Conservation (phyloP, 2,797 vertebrate genomes). For the Pangasius mekongensis region DNA sequence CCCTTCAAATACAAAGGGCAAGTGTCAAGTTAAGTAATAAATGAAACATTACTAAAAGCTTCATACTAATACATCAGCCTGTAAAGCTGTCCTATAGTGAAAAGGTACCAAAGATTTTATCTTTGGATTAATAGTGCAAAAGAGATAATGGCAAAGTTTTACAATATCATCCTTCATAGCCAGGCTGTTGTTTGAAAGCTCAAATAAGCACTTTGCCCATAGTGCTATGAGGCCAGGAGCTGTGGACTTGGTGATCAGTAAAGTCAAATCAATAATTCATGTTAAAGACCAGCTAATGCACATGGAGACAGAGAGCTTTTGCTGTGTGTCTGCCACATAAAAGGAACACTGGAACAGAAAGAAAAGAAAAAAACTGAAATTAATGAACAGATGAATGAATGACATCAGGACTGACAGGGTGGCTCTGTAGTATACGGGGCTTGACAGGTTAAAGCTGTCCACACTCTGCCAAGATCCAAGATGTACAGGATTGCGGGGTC, state of each 20-base stretch:
- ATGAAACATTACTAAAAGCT: conserved; percentile 24
- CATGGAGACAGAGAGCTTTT: conserved; percentile 70
- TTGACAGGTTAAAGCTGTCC: conserved; percentile 39
- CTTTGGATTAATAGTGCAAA: conserved; percentile 14
- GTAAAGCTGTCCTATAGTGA: conserved; percentile 19
- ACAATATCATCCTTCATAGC: conserved; percentile 18
- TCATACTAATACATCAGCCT: conserved; percentile 8
- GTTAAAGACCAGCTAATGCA: conserved; percentile 78
- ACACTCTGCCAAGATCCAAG: conserved; percentile 25
- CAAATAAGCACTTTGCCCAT: conserved; percentile 61
- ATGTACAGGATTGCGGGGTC: conserved; percentile 28
- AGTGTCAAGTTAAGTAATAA: conserved; percentile 7
- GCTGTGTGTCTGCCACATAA: conserved; percentile 66
- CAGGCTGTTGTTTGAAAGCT: conserved; percentile 55
- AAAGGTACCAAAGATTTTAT: conserved; percentile 9
- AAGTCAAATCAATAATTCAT: conserved; percentile 80
- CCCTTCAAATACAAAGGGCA: conserved; percentile 5
- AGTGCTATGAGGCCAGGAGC: conserved; percentile 70
- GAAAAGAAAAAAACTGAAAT: conserved; percentile 56
- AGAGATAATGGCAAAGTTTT: conserved; percentile 31
- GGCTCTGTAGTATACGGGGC: not conserved
- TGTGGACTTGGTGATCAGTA: conserved; percentile 76
- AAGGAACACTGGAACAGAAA: conserved; percentile 56
- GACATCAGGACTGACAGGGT: conserved; percentile 8
- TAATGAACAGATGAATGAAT: not conserved